Percentiles rank a stretch among this genome's conserved stretches.
phyloP scores from a whole-genome alignment of 1,140 invertebrate species.

The Aphaenogaster floridana region DNA sequence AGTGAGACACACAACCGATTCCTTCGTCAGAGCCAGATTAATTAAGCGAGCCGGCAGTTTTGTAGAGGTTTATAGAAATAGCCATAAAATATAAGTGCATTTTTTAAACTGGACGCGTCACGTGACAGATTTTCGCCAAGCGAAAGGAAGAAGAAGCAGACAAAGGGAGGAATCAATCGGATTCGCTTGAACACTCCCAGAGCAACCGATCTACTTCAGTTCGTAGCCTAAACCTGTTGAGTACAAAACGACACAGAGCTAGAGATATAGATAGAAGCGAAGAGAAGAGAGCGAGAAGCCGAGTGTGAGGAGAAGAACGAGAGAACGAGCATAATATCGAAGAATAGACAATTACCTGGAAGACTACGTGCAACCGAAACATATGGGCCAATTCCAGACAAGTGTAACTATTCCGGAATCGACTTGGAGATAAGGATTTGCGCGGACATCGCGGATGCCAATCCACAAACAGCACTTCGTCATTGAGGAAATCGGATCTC shows the following conservation, averaged over 20 bases:
- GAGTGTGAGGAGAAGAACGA: background rate
- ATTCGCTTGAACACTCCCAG: constrained; percentile 71
- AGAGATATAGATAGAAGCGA: constrained; percentile 68
- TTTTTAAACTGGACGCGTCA: constrained; percentile 57
- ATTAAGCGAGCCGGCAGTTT: constrained; percentile 55
- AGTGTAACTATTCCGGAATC: background rate
- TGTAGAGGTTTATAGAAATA: constrained; percentile 62
- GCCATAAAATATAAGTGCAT: constrained; percentile 52
- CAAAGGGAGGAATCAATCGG: constrained; percentile 49
- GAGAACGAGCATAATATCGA: constrained; percentile 18
- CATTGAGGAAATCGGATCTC: background rate
- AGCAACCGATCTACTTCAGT: constrained; percentile 86
- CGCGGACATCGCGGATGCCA: background rate
- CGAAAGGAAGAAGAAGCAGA: constrained; percentile 32
- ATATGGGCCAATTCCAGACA: background rate
- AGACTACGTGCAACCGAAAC: constrained; percentile 13
- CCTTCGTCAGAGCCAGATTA: constrained; percentile 67
- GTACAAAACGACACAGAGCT: constrained; percentile 82
- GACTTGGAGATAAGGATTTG: background rate
- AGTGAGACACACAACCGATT: constrained; percentile 59
- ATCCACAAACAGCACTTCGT: background rate
- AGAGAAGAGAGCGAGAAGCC: constrained; percentile 19
- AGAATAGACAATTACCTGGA: constrained; percentile 11
- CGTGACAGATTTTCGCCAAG: constrained; percentile 56
- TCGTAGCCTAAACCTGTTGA: constrained; percentile 87